Evolutionary conservation across 1,140 invertebrate species (phyloP).

Genomic region (Atta colombica): DNA sequence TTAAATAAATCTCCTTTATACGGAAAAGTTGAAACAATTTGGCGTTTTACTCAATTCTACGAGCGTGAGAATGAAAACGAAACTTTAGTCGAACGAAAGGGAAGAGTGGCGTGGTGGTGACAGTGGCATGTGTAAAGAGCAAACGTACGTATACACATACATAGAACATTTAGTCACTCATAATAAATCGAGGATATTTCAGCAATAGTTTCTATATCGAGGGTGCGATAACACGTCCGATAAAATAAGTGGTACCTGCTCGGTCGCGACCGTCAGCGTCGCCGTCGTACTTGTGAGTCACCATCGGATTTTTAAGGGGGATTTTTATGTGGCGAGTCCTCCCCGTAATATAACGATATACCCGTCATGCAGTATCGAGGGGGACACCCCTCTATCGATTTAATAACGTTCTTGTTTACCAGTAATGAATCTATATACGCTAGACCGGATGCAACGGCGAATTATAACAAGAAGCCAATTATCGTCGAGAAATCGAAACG

Average conservation of each 20-base stretch:
- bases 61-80: conserved; percentile 43
- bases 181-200: conserved; percentile 56
- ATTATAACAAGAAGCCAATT: conserved; percentile 28
- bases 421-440: conserved; percentile 68
- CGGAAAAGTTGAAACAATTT: neutral
- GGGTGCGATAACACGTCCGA: conserved; percentile 75
- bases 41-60: neutral
- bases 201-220: conserved; percentile 25
- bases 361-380: conserved; percentile 52
- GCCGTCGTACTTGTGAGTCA: conserved; percentile 75
- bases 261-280: conserved; percentile 66
- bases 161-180: conserved; percentile 29
- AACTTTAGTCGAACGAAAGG: neutral
- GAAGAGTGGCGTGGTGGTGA: neutral
- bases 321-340: conserved; percentile 38
- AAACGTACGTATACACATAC: conserved; percentile 16
- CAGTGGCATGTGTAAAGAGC: conserved; percentile 22
- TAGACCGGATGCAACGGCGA: conserved; percentile 37
- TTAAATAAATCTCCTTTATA: neutral
- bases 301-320: conserved; percentile 69
- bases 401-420: conserved; percentile 81
- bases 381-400: conserved; percentile 73
- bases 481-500: neutral
- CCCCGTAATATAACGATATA: conserved; percentile 60
- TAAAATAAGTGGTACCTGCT: conserved; percentile 70